A percentile compares a stretch with the other conserved stretches of the same genome.
These are phyloP conservation scores for Microhierax caerulescens DNA, from an alignment of 2,797 vertebrate species.

Conservation along the genomic window DNA sequence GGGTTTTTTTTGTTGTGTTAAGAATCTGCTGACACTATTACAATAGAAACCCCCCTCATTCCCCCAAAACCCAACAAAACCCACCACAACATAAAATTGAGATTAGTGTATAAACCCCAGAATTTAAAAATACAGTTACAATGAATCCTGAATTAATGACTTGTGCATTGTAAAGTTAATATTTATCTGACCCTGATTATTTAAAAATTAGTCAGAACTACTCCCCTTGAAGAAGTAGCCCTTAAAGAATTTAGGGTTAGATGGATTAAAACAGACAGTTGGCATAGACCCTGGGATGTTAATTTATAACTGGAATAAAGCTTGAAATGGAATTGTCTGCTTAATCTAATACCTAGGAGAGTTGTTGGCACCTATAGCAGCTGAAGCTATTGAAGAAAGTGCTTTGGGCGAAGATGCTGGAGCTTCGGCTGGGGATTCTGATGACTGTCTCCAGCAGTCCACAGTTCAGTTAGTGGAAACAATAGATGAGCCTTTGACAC, in stretches of 20 bases:
- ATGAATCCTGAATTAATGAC: neutral
- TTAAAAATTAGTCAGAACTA: neutral
- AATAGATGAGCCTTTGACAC: constrained; percentile 92
- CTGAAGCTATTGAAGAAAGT: constrained; percentile 91
- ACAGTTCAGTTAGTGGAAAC: constrained; percentile 90
- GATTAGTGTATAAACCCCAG: neutral
- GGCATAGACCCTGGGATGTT: neutral
- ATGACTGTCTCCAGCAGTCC: constrained; percentile 88
- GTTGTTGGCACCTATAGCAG: constrained; percentile 85
- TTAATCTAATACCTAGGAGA: constrained; percentile 80
- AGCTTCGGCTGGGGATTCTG: constrained; percentile 85
- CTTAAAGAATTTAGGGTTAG: neutral
- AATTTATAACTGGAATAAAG: neutral
- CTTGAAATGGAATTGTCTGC: neutral
- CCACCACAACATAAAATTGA: neutral
- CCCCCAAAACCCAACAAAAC: neutral
- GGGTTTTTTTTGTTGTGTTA: neutral
- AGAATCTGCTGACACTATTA: neutral
- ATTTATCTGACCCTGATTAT: neutral
- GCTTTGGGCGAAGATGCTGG: constrained; percentile 86
- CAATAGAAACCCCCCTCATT: neutral
- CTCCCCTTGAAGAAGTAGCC: neutral
- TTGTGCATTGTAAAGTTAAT: neutral
- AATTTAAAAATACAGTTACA: neutral
- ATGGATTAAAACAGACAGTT: neutral